Base-by-base conservation (phyloP, 2,797 vertebrate species). In the Huso huso region DNA sequence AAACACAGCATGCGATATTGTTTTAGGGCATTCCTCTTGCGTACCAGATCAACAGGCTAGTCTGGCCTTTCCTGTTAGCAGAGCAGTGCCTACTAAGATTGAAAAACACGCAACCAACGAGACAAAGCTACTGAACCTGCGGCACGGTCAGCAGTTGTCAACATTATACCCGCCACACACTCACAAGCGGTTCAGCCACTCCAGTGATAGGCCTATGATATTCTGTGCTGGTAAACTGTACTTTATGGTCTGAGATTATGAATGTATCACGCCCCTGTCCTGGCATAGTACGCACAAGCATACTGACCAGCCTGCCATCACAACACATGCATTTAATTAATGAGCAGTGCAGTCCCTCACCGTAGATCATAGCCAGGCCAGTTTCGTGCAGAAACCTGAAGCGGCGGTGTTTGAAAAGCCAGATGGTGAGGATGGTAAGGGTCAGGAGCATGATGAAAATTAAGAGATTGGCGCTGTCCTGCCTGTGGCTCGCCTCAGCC, bases 341-440 rank as follows among this genome's bases (percentile, higher is more conserved):
- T 2, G 23, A 37, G 2, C 4, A 37, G 50, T n/a, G 60, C 12
- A 10, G 59, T 1, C 6, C 70, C 91, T 92, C 81, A 93, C 94
- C 94, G 66, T 95, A 96, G 74, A 95, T 94, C 94, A 95, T 95
- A n/a, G 94, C 94, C 83, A 96, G 86, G 12, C 94, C 93, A 0
- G 93, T 95, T 83, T 96, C 93, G 71, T 95, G 94, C n/a, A 95
- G 81, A 70, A 95, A 95, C 77, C 93, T 86, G 78, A 92, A 93
- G 15, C 93, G 87, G 52, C 93, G 90, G 79, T 95, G 93, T 76
- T 95, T 95, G 82, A 96, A 95, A 52, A 95, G 75, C 94, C 94
- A 96, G 73, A 95, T 95, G 4, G 93, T 96, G 10, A 96, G 83
- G 72, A 96, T 96, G 69, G 94, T 95, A 75, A 95, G 92, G 72